Percentiles rank a stretch among this genome's conserved stretches.
phyloP scores from a whole-genome alignment of 2,797 vertebrate genomes.

The Nasua narica region DNA sequence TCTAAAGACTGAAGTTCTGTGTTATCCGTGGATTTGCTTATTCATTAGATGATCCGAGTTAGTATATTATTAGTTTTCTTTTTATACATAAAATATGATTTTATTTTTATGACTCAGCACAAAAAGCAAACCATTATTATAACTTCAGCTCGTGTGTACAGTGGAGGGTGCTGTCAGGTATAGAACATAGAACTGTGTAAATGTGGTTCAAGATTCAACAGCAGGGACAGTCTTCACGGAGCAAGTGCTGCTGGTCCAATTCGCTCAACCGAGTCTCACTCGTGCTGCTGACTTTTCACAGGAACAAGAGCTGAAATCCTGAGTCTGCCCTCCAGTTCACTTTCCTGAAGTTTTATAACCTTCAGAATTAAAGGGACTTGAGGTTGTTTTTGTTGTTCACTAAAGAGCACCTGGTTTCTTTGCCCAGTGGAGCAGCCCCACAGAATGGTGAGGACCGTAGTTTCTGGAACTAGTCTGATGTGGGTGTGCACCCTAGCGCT shows the following conservation, averaged over 20 bases:
- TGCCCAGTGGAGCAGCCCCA: background rate
- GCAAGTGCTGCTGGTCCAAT: background rate
- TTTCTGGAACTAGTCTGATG: background rate
- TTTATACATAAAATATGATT: background rate
- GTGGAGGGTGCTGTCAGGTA: background rate
- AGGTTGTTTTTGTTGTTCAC: background rate
- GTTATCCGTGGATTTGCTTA: background rate
- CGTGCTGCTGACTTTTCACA: background rate
- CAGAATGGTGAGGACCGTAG: background rate
- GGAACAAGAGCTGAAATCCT: background rate
- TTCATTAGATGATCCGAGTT: slow-evolving; percentile 34
- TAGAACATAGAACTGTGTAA: background rate
- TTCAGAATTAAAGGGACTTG: background rate
- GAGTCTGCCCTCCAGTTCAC: background rate
- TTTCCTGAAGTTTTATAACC: background rate
- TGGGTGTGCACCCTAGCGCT: background rate
- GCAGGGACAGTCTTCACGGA: background rate
- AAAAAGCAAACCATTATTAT: slow-evolving; percentile 10
- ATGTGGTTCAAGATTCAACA: background rate
- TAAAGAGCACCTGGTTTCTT: background rate
- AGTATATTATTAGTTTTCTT: background rate
- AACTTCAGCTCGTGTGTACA: background rate
- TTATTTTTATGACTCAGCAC: slow-evolving; percentile 23
- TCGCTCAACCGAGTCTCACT: background rate
- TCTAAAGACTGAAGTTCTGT: background rate